phyloP scores from a whole-genome alignment of 2,888 invertebrate species.

The Oscheius sp. region DNA sequence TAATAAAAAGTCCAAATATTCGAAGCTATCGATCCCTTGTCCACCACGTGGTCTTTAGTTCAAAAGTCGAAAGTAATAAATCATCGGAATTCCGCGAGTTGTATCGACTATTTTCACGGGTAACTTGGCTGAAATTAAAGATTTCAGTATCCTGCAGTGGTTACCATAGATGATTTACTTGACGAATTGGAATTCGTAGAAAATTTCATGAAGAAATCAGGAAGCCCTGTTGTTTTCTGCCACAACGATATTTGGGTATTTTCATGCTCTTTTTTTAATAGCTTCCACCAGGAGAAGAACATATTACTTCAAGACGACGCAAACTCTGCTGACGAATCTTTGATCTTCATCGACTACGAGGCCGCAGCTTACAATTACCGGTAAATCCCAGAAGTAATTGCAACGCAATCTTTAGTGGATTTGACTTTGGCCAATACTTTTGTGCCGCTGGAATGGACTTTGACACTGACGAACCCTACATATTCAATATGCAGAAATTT shows the following conservation, averaged over 20 bases:
- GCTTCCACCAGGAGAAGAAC: constrained; percentile 40
- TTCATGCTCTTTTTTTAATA: neutral
- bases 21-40: too few species aligned
- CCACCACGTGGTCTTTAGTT: neutral
- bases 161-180: constrained; percentile 47
- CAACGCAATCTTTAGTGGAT: constrained; percentile 44
- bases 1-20: too few species aligned
- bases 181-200: constrained; percentile 54
- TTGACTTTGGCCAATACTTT: constrained; percentile 56
- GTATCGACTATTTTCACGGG: too few species aligned
- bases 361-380: constrained; percentile 55
- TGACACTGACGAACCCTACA: constrained; percentile 39
- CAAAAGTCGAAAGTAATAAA: too few species aligned
- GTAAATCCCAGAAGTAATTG: constrained; percentile 18
- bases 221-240: constrained; percentile 77
- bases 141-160: constrained; percentile 45
- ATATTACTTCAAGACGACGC: constrained; percentile 44
- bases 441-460: constrained; percentile 54
- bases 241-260: constrained; percentile 71
- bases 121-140: too few species aligned
- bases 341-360: constrained; percentile 55
- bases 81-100: too few species aligned
- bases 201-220: constrained; percentile 41
- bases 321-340: constrained; percentile 32
- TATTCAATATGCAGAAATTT: constrained; percentile 45